phyloP scores from a whole-genome alignment of 2,113 vertebrate species.

The Poeciliopsis occidentalis region DNA sequence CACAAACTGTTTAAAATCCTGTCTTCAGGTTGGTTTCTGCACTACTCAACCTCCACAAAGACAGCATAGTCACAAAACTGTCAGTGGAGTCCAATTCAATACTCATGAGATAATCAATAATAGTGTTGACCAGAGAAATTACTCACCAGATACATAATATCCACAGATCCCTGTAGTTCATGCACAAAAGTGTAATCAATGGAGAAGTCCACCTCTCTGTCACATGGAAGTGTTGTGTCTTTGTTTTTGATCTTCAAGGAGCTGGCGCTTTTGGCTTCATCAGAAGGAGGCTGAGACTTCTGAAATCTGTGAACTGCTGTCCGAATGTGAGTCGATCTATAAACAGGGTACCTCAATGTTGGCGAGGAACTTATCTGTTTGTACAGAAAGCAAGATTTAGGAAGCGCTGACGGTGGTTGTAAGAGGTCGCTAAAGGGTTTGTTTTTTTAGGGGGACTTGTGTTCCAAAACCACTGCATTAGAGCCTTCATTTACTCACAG shows the following conservation, averaged over 20 bases:
- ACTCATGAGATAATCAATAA: not conserved
- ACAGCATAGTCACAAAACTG: not conserved
- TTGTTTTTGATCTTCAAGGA: constrained; percentile 54
- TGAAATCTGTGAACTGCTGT: not conserved
- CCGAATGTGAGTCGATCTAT: constrained; percentile 3
- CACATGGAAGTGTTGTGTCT: constrained; percentile 54
- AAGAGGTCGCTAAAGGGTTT: not conserved
- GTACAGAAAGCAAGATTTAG: not conserved
- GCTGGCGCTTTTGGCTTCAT: constrained; percentile 52
- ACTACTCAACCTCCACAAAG: too few species aligned
- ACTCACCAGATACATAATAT: constrained; percentile 76
- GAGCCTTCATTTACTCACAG: constrained; percentile 44
- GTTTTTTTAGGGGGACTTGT: too few species aligned
- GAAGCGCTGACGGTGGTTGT: not conserved
- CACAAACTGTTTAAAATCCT: too few species aligned
- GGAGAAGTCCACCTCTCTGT: constrained; percentile 30
- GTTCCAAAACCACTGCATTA: not conserved
- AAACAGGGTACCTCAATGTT: accelerated
- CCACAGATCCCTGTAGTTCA: constrained; percentile 47
- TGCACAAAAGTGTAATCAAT: constrained; percentile 65
- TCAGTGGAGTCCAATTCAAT: not conserved
- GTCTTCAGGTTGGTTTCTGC: too few species aligned
- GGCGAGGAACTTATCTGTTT: constrained; percentile 41
- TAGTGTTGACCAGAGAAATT: not conserved
- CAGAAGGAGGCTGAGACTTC: not conserved